Conservation (phyloP, 2,113 vertebrate species). For the Emydura subglobosa region DNA sequence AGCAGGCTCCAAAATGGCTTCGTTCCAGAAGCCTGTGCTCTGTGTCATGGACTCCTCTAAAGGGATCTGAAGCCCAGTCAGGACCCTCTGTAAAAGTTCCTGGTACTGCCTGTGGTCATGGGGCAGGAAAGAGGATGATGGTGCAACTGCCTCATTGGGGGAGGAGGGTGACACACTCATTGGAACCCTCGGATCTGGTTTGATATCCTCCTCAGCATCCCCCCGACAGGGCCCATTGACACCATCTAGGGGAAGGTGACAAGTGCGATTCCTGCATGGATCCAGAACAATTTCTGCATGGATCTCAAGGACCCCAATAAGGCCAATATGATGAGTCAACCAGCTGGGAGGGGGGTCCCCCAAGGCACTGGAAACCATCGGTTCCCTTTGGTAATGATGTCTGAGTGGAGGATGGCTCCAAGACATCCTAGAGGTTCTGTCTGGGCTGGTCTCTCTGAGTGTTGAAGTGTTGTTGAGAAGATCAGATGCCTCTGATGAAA, state of each 20-base stretch:
- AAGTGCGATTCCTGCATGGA: background rate
- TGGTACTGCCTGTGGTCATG: background rate
- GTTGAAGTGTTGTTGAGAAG: background rate
- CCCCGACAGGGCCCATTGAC: background rate
- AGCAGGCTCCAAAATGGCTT: background rate
- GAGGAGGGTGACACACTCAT: background rate
- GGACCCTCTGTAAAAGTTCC: background rate
- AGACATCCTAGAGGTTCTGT: background rate
- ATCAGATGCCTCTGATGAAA: background rate
- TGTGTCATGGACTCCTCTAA: background rate
- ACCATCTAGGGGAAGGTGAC: background rate
- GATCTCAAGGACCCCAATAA: background rate
- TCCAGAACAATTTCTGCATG: background rate
- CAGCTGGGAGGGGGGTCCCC: background rate
- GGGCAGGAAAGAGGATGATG: background rate
- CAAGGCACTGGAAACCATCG: background rate
- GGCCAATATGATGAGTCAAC: background rate
- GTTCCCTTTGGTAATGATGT: background rate
- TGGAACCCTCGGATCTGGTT: background rate
- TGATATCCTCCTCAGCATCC: background rate
- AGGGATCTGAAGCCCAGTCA: background rate
- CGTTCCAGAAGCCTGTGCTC: background rate
- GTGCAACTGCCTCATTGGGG: background rate
- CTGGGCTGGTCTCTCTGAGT: background rate
- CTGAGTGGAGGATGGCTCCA: background rate